Conservation (phyloP, 2,113 vertebrate genomes). For the Lucifuga dentata region DNA sequence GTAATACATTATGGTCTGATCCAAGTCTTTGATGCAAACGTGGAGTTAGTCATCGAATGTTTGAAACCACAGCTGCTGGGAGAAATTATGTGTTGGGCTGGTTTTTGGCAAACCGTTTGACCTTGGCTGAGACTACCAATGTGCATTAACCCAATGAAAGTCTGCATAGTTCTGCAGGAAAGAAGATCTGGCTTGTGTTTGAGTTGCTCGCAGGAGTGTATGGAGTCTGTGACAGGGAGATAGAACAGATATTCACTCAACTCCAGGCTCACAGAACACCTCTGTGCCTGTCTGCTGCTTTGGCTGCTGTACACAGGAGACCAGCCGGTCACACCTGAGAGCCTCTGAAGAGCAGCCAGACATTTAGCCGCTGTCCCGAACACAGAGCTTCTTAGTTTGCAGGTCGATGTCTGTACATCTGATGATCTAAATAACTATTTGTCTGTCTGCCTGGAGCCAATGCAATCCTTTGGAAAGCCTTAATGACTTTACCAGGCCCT, state of each 20-base stretch:
- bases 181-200: conserved; percentile 75
- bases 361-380: conserved; percentile 65
- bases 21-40: conserved; percentile 64
- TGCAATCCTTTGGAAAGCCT: conserved; percentile 66
- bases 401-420: conserved; percentile 59
- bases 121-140: conserved; percentile 74
- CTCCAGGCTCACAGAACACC: conserved; percentile 65
- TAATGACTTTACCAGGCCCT: conserved; percentile 77
- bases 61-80: conserved; percentile 66
- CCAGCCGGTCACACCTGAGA: conserved; percentile 76
- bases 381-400: conserved; percentile 64
- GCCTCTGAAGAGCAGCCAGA: conserved; percentile 75
- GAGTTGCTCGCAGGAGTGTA: conserved; percentile 42
- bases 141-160: conserved; percentile 75
- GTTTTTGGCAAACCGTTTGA: conserved; percentile 69
- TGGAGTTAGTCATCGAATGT: conserved; percentile 68
- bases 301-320: conserved; percentile 64
- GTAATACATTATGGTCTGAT: conserved; percentile 53
- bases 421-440: conserved; percentile 66
- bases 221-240: conserved; percentile 54
- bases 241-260: conserved; percentile 73
- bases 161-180: conserved; percentile 69
- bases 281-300: conserved; percentile 67
- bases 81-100: conserved; percentile 69
- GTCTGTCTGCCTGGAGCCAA: conserved; percentile 71